Percentiles rank a stretch among this genome's conserved stretches.
Conservation (phyloP, 2,113 vertebrate species). For the Sardina pilchardus region DNA sequence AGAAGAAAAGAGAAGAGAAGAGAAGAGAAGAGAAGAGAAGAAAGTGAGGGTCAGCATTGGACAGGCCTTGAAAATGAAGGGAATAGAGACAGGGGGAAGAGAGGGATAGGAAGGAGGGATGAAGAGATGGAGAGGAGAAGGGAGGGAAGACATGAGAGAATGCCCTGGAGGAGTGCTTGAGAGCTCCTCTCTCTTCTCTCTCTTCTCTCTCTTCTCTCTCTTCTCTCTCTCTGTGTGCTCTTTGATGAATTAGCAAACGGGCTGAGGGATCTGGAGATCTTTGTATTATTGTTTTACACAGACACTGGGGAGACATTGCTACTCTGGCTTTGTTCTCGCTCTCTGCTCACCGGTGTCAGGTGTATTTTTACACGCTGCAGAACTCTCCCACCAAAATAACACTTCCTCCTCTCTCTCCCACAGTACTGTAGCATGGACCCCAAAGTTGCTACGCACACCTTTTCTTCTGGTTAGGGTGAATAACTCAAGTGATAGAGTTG, state of each 20-base stretch:
- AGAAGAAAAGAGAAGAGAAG: neutral
- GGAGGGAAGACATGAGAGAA: neutral
- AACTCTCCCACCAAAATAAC: neutral
- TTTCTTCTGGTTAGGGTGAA: neutral
- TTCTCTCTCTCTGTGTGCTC: neutral
- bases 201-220: neutral
- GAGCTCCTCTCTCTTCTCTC: neutral
- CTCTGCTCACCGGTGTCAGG: neutral
- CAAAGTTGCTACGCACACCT: neutral
- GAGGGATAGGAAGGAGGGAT: neutral
- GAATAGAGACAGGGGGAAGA: neutral
- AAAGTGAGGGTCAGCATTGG: neutral
- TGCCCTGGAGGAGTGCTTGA: neutral
- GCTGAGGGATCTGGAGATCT: neutral
- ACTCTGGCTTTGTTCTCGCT: neutral
- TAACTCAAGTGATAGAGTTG: neutral
- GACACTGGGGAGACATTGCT: neutral
- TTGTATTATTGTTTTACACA: neutral
- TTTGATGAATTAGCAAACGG: neutral
- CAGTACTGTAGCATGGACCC: neutral
- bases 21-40: neutral
- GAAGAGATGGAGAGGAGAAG: neutral
- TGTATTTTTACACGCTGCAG: neutral
- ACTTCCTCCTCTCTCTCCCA: neutral
- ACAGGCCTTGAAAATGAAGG: neutral